A percentile compares a stretch with the other conserved stretches of the same genome.
These are phyloP conservation scores for Sarcophaga bullata DNA, from an alignment of 1,140 invertebrate species.

Conservation along the genomic window DNA sequence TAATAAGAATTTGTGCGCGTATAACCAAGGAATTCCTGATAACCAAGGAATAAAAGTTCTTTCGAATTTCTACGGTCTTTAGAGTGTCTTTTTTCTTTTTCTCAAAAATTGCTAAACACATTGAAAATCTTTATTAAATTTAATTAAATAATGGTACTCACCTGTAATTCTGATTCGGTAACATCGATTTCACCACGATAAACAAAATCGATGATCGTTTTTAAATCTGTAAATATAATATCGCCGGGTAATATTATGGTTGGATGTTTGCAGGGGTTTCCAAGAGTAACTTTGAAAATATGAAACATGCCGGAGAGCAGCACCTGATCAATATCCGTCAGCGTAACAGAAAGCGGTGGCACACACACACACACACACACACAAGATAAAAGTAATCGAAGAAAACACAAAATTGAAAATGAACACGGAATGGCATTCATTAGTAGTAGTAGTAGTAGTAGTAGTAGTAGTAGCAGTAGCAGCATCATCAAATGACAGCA, in stretches of 20 bases:
- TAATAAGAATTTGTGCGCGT: no score
- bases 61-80: no score
- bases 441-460: no score
- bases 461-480: no score
- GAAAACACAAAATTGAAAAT: neutral
- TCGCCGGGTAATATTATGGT: constrained; percentile 86
- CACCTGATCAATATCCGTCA: constrained; percentile 68
- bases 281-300: constrained; percentile 83
- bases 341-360: neutral
- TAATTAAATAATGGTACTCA: constrained; percentile 57
- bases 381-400: neutral
- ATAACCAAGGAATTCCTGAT: no score
- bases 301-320: constrained; percentile 82
- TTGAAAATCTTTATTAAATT: no score
- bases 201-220: constrained; percentile 85
- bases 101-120: no score
- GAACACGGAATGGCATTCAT: neutral
- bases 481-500: no score
- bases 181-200: constrained; percentile 85
- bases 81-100: no score
- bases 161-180: constrained; percentile 79
- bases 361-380: neutral
- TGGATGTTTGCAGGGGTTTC: constrained; percentile 88
- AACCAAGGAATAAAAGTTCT: no score
- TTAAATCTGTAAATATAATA: constrained; percentile 80